phyloP scores from a whole-genome alignment of 1,140 invertebrate species.

The Papilio aristodemus region DNA sequence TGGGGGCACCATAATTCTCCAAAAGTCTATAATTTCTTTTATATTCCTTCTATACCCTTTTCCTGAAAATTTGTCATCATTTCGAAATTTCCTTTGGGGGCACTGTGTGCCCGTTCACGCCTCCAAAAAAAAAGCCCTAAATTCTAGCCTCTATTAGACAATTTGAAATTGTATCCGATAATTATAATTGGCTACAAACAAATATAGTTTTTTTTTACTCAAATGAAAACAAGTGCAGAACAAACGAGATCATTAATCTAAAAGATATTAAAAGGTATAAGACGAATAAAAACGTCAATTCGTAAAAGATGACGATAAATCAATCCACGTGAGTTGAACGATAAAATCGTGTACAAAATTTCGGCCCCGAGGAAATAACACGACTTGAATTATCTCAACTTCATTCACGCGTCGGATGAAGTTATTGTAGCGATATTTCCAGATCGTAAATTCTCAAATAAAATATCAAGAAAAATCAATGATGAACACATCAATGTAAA shows the following conservation, averaged over 20 bases:
- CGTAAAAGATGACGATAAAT: constrained; percentile 20
- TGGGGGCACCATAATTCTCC: no score
- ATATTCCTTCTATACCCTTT: no score
- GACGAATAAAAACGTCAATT: constrained; percentile 9
- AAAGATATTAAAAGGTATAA: constrained; percentile 9
- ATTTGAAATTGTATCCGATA: no score
- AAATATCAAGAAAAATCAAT: constrained; percentile 14
- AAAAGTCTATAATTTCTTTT: no score
- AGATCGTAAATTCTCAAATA: not conserved
- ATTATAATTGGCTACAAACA: no score
- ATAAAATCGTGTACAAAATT: constrained; percentile 30
- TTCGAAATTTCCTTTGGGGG: no score
- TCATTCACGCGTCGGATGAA: constrained; percentile 22
- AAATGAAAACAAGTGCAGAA: not conserved
- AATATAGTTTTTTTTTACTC: not conserved
- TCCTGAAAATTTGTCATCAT: no score
- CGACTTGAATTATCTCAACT: constrained; percentile 23
- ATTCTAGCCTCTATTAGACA: no score
- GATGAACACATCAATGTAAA: not conserved
- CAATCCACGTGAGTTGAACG: constrained; percentile 21
- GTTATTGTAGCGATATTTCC: constrained; percentile 27
- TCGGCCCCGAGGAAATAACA: constrained; percentile 10
- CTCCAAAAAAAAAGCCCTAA: no score
- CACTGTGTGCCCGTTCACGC: no score
- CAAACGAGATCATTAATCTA: not conserved